Base-by-base conservation (phyloP, 1,140 invertebrate species). In the Drosophila auraria region DNA sequence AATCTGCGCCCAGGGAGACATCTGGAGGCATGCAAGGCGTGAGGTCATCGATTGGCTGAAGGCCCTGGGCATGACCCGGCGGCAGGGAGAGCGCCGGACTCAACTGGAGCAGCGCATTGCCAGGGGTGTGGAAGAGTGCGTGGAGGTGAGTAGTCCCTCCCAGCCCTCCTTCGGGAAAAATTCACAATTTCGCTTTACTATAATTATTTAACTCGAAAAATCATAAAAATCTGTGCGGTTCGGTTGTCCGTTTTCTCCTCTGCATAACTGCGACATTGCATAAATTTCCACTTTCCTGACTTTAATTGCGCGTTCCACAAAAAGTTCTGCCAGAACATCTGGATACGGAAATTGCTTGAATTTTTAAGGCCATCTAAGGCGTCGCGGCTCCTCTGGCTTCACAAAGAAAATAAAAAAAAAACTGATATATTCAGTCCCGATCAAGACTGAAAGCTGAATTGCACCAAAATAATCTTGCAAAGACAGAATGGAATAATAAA, bases 21-120 rank as follows among this genome's bases (percentile, higher is more conserved):
- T 96, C 17, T 99, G 98, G 97, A 96, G 95, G 76, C 96, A 98
- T 77, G 97, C 98, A 80, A 94, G 97, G 30, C 96, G 95, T 82
- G 96, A 98, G 75, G 94, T 96, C 0, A 93, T 95, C 3, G 93
- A 93, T 6, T 96, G 95, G 92, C 93, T 99, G 9, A 96, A 96
- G 91, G 94, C 95, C 58, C 94, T 98, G 60, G 97, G 97, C 3
- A 96, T 96, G 94, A 94, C 95, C 5, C 96, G 96, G 79, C 96
- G 96, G 80, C 94, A 94, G 45, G 94, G 95, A 8, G 62, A 93
- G 5, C 94, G 94, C 45, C 94, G 96, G 44, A 94, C 95, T 20
- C 93, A 94, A 50, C 93, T 98, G 83, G 96, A 97, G 92, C 91
- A 94, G 58, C 94, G 95, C 30, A 96, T 98, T 23, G 92, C 94